phyloP scores from a whole-genome alignment of 2,888 invertebrate species.

The Elysia crispata region DNA sequence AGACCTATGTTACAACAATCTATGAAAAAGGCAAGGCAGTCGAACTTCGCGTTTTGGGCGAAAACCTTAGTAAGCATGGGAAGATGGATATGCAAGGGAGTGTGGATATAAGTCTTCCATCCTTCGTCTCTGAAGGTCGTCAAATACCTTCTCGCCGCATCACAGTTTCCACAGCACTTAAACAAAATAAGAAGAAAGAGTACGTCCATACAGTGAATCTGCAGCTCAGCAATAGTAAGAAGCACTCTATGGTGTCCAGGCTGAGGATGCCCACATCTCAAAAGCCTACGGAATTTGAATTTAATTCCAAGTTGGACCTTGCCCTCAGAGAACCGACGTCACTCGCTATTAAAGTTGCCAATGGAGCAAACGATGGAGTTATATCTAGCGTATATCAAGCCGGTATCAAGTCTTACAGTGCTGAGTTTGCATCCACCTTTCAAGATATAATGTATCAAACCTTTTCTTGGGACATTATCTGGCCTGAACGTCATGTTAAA shows the following conservation, averaged over 20 bases:
- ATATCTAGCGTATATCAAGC: too few species aligned
- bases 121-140: slow-evolving; percentile 16
- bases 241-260: slow-evolving; percentile 39
- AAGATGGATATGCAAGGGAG: slow-evolving; percentile 28
- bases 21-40: slow-evolving; percentile 50
- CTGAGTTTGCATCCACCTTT: too few species aligned
- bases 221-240: slow-evolving; percentile 20
- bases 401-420: too few species aligned
- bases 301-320: slow-evolving; percentile 35
- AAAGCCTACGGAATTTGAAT: slow-evolving; percentile 25
- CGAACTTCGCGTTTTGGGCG: slow-evolving; percentile 33
- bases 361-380: background rate
- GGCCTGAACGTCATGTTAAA: slow-evolving; percentile 43
- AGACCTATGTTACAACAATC: slow-evolving; percentile 42
- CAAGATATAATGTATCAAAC: background rate
- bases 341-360: slow-evolving; percentile 18
- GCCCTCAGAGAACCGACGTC: slow-evolving; percentile 16
- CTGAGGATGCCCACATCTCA: slow-evolving; percentile 15
- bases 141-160: background rate
- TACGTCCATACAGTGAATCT: slow-evolving; percentile 43
- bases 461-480: slow-evolving; percentile 36
- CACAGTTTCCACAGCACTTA: slow-evolving; percentile 29
- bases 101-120: slow-evolving; percentile 41
- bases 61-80: slow-evolving; percentile 31
- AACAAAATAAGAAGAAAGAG: slow-evolving; percentile 34